Percentiles rank a stretch among this genome's conserved stretches.
Evolutionary conservation across 2,888 invertebrate species (phyloP).

Genomic region (Diarsia brunnea): DNA sequence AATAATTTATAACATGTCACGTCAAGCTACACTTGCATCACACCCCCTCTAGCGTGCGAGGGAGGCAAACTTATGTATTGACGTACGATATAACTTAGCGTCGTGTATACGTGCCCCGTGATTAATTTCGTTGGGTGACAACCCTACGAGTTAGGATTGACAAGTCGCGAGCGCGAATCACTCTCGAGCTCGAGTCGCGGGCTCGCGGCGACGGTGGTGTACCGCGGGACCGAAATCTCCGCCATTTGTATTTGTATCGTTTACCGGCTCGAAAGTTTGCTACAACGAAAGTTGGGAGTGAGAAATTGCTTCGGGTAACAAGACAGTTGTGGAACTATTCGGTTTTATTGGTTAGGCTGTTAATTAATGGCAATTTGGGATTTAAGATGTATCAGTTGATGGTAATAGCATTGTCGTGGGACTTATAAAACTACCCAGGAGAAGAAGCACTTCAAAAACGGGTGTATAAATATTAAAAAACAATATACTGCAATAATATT

Average conservation of each 20-base stretch:
- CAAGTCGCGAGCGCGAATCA: slow-evolving; percentile 70
- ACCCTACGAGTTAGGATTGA: slow-evolving; percentile 56
- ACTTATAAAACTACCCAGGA: not conserved
- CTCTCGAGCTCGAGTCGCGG: slow-evolving; percentile 60
- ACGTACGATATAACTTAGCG: slow-evolving; percentile 66
- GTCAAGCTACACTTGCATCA: slow-evolving; percentile 61
- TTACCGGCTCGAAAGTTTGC: slow-evolving; percentile 52
- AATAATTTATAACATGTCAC: slow-evolving; percentile 68
- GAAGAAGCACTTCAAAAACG: not conserved
- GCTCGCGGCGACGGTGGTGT: slow-evolving; percentile 16
- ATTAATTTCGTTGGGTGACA: slow-evolving; percentile 65
- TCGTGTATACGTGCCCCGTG: slow-evolving; percentile 30
- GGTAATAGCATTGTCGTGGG: not conserved
- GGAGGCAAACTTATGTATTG: slow-evolving; percentile 64
- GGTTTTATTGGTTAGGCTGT: slow-evolving; percentile 51
- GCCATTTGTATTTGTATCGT: slow-evolving; percentile 57
- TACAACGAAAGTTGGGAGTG: slow-evolving; percentile 43
- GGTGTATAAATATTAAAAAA: not conserved
- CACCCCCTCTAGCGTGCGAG: slow-evolving; percentile 36
- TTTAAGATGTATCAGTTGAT: not conserved
- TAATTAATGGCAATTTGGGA: slow-evolving; percentile 48
- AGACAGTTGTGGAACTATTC: slow-evolving; percentile 59
- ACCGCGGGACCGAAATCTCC: slow-evolving; percentile 49
- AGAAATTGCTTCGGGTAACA: slow-evolving; percentile 52
- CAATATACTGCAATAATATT: not conserved